phyloP scores from a whole-genome alignment of 2,113 vertebrate species.

The Rhinolophus sinicus region DNA sequence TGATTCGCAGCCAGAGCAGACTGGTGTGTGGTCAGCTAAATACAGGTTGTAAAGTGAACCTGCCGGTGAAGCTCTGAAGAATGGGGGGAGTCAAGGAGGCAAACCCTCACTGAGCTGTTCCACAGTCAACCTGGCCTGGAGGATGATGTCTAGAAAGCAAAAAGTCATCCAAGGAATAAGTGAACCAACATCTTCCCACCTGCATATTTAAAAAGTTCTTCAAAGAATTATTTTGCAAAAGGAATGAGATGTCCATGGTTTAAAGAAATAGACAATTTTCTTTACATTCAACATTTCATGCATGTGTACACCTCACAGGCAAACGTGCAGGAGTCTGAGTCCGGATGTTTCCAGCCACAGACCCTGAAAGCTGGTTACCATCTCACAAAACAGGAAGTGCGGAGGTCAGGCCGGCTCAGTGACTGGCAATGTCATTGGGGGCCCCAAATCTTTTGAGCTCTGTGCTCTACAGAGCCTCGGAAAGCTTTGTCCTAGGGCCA shows the following conservation, averaged over 20 bases:
- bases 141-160: not conserved
- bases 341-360: not conserved
- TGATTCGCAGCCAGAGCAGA: not conserved
- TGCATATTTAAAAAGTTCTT: not conserved
- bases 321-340: not conserved
- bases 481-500: not conserved
- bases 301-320: not conserved
- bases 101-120: too few relatives aligned
- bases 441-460: not conserved
- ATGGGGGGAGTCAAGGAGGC: not conserved
- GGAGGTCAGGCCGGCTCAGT: not conserved
- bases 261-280: not conserved
- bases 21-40: not conserved
- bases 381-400: not conserved
- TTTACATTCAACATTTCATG: not conserved
- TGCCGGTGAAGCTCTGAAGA: not conserved
- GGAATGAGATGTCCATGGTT: not conserved
- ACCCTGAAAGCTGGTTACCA: not conserved
- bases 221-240: not conserved
- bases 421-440: accelerated
- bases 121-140: not conserved
- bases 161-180: not conserved
- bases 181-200: not conserved
- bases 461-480: not conserved
- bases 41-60: not conserved